Base-by-base conservation (phyloP, 2,797 vertebrate species). In the Manis pentadactyla region DNA sequence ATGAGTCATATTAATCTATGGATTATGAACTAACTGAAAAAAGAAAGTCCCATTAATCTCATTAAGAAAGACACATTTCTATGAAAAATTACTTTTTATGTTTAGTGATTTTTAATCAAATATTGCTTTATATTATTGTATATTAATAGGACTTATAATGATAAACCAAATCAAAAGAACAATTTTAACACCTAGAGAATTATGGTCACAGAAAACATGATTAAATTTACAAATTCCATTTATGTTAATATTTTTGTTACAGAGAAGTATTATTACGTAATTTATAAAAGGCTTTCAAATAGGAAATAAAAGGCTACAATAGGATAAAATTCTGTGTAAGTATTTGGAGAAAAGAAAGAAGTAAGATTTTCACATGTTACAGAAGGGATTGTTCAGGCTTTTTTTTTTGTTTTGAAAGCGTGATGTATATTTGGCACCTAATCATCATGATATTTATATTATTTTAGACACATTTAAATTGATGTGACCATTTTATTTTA, bases 61-160 rank as follows among this genome's bases (percentile, higher is more conserved):
- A 15, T 51, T 63, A 90, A 79, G 14, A 87, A 27, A 92, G 31
- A 53, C 21, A 78, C 13, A 79, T 68, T 84, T 95, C 29, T 96
- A 23, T 46, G 57, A 84, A 90, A 71, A 96, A 66, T 29, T 51
- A 27, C 11, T 55, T 91, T 39, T 83, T 79, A 66, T 79, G 19
- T 78, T 95, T 55, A 82, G 23, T 84, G 37, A 92, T 61, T 53
- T 91, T 95, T 83, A 93, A 66, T 87, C 8, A 95, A 88, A 88
- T 78, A 73, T 42, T 91, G 2, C 17, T 51, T 64, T 77, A 64
- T 42, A 37, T 57, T 86, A 29, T 82, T 68, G 27, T 39, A 63
- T 92, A 34, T 68, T 69, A 86, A 34, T 64, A 86, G 42, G 18
- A 75, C 59, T 95, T 39, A 61, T 31, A 90, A 93, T 79, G 14